phyloP scores from a whole-genome alignment of 2,888 invertebrate species.

The Agelastica alni region DNA sequence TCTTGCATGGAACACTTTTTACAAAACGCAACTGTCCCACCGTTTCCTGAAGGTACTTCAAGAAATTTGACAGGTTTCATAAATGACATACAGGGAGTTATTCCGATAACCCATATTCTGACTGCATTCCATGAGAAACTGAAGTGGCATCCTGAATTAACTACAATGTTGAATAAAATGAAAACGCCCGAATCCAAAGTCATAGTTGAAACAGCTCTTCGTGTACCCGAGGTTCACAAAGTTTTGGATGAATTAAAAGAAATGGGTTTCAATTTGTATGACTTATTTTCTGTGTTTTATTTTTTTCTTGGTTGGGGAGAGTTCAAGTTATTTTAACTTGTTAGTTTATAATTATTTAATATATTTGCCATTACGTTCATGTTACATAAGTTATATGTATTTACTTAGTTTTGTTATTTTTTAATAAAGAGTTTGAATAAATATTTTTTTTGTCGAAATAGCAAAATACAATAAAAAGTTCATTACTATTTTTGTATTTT shows the following conservation, averaged over 20 bases:
- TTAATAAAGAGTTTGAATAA: not conserved
- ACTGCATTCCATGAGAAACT: not conserved
- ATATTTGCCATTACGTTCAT: no score
- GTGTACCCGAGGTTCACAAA: slow-evolving; percentile 31
- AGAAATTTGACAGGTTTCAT: slow-evolving; percentile 23
- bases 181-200: slow-evolving; percentile 23
- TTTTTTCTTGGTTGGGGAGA: slow-evolving; percentile 39
- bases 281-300: slow-evolving; percentile 31
- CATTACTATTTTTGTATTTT: no score
- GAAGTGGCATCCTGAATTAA: not conserved
- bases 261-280: slow-evolving; percentile 36
- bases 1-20: slow-evolving; percentile 15
- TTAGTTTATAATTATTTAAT: not conserved
- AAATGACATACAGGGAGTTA: slow-evolving; percentile 13
- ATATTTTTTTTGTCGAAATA: not conserved
- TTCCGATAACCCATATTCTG: slow-evolving; percentile 3
- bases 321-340: not conserved
- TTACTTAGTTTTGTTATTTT: not conserved
- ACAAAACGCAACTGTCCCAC: slow-evolving; percentile 9
- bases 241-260: slow-evolving; percentile 26
- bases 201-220: slow-evolving; percentile 20
- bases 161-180: not conserved
- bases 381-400: not conserved
- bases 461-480: no score
- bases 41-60: slow-evolving; percentile 5